Percentiles rank a stretch among this genome's conserved stretches.
Conservation (phyloP, 2,888 invertebrate species). For the Protodeltote pygarga region DNA sequence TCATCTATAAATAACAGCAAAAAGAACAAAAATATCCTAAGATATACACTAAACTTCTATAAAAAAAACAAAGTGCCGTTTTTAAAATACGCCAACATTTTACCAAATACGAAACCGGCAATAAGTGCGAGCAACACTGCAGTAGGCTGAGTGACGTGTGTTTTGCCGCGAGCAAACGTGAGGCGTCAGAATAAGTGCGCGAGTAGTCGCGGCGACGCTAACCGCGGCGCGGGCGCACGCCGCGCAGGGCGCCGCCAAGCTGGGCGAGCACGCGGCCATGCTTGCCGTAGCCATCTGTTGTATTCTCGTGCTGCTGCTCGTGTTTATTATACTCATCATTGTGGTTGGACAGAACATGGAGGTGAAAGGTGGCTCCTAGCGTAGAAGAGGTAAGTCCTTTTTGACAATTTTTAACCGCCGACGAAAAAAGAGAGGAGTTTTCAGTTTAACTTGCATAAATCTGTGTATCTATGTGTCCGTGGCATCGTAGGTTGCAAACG, state of each 20-base stretch:
- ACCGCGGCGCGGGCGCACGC: slow-evolving; percentile 70
- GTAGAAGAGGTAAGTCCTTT: slow-evolving; percentile 67
- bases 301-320: slow-evolving; percentile 92
- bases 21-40: too few relatives aligned
- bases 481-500: too few relatives aligned
- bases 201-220: slow-evolving; percentile 69
- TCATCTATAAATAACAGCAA: too few relatives aligned
- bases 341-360: slow-evolving; percentile 93
- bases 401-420: slow-evolving; percentile 1
- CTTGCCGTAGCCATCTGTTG: slow-evolving; percentile 94
- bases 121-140: slow-evolving; percentile 12
- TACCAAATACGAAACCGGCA: not conserved
- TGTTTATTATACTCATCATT: slow-evolving; percentile 94
- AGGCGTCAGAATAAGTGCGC: slow-evolving; percentile 64
- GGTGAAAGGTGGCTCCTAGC: slow-evolving; percentile 87
- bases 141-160: slow-evolving; percentile 18
- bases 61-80: not conserved
- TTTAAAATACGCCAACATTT: slow-evolving; percentile 1
- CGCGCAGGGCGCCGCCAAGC: slow-evolving; percentile 76
- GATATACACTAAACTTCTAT: not conserved
- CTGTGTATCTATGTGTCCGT: too few relatives aligned
- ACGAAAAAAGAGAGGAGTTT: too few relatives aligned
- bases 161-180: slow-evolving; percentile 17
- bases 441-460: too few relatives aligned
- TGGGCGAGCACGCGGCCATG: slow-evolving; percentile 89